Conservation (phyloP, 1,140 invertebrate species). For the Brachionus calyciflorus region DNA sequence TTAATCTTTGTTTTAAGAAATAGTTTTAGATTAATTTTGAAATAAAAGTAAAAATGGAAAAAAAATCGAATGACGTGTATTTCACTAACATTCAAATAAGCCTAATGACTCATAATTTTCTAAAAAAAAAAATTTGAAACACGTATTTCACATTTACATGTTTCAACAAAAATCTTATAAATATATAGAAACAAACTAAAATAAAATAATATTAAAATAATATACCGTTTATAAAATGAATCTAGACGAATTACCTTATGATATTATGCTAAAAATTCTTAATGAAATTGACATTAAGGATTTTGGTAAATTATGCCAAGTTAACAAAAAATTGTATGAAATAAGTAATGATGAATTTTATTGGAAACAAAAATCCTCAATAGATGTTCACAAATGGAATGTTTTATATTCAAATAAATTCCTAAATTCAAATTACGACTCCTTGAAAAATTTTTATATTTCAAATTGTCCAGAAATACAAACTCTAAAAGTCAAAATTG, state of each 20-base stretch:
- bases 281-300: not conserved
- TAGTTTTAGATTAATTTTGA: too few species aligned
- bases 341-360: conserved; percentile 32
- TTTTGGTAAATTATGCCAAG: conserved; percentile 18
- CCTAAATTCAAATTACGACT: not conserved
- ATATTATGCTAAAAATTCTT: conserved; percentile 8
- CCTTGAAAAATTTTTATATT: not conserved
- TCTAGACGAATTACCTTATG: conserved; percentile 38
- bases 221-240: too few species aligned
- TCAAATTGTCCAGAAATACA: conserved; percentile 9
- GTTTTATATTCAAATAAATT: not conserved
- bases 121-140: too few species aligned
- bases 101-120: too few species aligned
- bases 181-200: too few species aligned
- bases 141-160: too few species aligned
- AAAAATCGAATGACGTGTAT: too few species aligned
- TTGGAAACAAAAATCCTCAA: conserved; percentile 17
- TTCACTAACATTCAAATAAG: too few species aligned
- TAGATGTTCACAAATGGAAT: conserved; percentile 21
- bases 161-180: too few species aligned
- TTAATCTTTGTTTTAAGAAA: too few species aligned
- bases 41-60: too few species aligned
- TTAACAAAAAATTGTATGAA: conserved; percentile 4
- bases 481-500: not conserved
- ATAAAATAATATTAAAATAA: too few species aligned